These are phyloP conservation scores for Rafetus swinhoei DNA, from an alignment of 2,113 vertebrate species.

Conservation along the genomic window DNA sequence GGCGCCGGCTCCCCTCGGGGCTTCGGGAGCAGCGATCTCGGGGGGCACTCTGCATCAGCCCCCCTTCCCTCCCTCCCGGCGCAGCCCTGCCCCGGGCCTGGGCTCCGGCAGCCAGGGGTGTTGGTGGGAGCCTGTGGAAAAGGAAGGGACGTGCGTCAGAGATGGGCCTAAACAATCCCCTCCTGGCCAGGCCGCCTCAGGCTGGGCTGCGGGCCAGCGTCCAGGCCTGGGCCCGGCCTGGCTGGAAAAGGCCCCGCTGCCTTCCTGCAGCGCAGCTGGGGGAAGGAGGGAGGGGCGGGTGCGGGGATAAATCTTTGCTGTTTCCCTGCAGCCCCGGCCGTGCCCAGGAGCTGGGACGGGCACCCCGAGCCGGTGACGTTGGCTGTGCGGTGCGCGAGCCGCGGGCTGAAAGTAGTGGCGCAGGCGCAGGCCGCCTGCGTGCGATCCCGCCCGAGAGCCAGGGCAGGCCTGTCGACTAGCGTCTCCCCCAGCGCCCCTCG, in stretches of 20 bases:
- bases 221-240: accelerated
- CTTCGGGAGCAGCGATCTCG: too few relatives aligned
- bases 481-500: too few relatives aligned
- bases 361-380: too few relatives aligned
- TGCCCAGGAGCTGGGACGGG: background rate
- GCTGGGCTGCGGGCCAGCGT: constrained; percentile 19
- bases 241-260: background rate
- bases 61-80: background rate
- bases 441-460: too few relatives aligned
- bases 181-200: background rate
- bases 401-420: too few relatives aligned
- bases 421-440: too few relatives aligned
- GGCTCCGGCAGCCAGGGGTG: constrained; percentile 26
- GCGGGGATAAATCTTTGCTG: background rate
- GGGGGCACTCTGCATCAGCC: too few relatives aligned
- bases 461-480: too few relatives aligned
- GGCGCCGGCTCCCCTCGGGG: too few relatives aligned
- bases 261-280: background rate
- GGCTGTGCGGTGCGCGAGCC: too few relatives aligned
- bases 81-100: constrained; percentile 50
- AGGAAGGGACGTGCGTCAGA: constrained; percentile 72
- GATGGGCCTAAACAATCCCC: constrained; percentile 43
- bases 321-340: background rate
- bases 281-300: too few relatives aligned
- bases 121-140: constrained; percentile 68